Percentiles rank a stretch among this genome's conserved stretches.
These are phyloP conservation scores for Upupa epops DNA, from an alignment of 2,113 vertebrate species.

Conservation along the genomic window DNA sequence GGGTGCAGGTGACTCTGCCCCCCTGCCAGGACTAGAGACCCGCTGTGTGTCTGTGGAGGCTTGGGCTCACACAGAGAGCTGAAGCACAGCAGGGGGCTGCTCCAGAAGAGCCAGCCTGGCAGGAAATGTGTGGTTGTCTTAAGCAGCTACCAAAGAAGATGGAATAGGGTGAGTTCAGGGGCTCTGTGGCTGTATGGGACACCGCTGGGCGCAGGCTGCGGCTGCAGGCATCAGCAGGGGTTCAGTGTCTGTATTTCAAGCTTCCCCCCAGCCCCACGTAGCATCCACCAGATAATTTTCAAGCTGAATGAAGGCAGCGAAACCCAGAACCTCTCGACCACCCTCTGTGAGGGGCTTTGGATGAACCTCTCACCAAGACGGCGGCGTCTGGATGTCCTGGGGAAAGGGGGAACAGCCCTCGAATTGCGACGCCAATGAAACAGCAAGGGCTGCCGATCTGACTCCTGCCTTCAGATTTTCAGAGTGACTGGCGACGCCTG, in stretches of 20 bases:
- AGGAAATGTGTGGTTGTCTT: not conserved
- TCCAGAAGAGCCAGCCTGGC: accelerated
- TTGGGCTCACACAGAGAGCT: too few species aligned
- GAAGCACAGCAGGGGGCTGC: accelerated
- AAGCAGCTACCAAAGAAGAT: not conserved
- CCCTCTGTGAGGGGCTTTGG: not conserved
- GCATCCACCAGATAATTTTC: not conserved
- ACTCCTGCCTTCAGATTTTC: constrained; percentile 13
- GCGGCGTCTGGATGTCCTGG: not conserved
- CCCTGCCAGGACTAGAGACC: not conserved
- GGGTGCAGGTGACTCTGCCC: accelerated
- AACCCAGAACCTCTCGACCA: not conserved
- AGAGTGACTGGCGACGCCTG: constrained; percentile 36
- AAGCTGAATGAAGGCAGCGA: not conserved
- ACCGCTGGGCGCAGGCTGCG: accelerated
- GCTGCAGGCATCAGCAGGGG: accelerated
- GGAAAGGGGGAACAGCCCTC: not conserved
- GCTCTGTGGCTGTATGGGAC: not conserved
- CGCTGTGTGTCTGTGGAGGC: too few species aligned
- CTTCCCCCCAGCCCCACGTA: not conserved
- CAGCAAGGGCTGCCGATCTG: not conserved
- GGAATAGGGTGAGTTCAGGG: accelerated
- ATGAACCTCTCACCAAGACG: not conserved
- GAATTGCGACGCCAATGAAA: not conserved
- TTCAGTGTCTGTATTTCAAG: accelerated